phyloP scores from a whole-genome alignment of 2,113 vertebrate genomes.

The Amazona vittata region DNA sequence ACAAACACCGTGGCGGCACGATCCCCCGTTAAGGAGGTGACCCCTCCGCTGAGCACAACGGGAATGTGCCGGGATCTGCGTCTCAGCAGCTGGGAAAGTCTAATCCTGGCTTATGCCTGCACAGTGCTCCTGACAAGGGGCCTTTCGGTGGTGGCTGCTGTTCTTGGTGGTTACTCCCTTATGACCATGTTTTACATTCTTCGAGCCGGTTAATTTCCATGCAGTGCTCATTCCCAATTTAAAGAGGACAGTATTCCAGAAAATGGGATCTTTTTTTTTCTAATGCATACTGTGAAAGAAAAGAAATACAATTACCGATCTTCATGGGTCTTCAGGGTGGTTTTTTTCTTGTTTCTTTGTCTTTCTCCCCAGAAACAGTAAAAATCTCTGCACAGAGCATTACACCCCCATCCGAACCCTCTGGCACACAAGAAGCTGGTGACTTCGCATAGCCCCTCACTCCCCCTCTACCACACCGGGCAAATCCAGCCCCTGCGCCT shows the following conservation, averaged over 20 bases:
- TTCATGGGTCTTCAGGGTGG: slow-evolving; percentile 62
- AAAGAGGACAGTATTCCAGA: slow-evolving; percentile 84
- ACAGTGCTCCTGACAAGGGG: slow-evolving; percentile 66
- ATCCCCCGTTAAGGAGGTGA: slow-evolving; percentile 59
- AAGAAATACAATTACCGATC: slow-evolving; percentile 84
- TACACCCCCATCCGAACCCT: slow-evolving; percentile 8
- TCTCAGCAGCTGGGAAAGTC: slow-evolving; percentile 31
- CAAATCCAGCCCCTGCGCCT: slow-evolving; percentile 9
- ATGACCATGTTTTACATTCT: slow-evolving; percentile 82
- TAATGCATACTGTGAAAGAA: slow-evolving; percentile 89
- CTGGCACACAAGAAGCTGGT: not conserved
- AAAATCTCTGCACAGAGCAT: not conserved
- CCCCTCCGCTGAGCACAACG: slow-evolving; percentile 60
- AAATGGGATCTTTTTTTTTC: slow-evolving; percentile 84
- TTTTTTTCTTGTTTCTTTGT: slow-evolving; percentile 40
- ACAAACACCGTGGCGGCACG: not conserved
- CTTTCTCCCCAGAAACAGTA: slow-evolving; percentile 32
- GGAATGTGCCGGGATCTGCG: slow-evolving; percentile 20
- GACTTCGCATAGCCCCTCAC: not conserved
- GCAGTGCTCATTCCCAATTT: slow-evolving; percentile 82
- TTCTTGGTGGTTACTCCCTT: slow-evolving; percentile 73
- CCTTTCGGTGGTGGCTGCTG: slow-evolving; percentile 73
- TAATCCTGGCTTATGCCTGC: slow-evolving; percentile 68
- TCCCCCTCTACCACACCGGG: slow-evolving; percentile 9
- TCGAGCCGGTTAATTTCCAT: slow-evolving; percentile 81